A percentile compares a stretch with the other conserved stretches of the same genome.
Evolutionary conservation across 2,888 invertebrate genomes (phyloP).

Genomic region (Octodonta nipae): DNA sequence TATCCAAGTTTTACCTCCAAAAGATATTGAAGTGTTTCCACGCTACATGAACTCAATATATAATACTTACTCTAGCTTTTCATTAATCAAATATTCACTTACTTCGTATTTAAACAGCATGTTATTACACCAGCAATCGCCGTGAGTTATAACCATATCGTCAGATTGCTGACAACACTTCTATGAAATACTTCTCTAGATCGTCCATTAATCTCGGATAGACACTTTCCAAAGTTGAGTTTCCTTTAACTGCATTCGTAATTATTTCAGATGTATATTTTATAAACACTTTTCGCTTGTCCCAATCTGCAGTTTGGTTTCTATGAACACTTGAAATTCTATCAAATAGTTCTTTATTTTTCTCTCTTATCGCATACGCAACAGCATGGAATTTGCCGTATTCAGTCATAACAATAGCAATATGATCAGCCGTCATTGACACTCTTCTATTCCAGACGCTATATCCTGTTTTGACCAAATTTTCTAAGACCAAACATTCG

Average conservation of each 20-base stretch:
- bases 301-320: no score
- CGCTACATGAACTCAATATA: no score
- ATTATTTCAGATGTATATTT: background rate
- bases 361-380: slow-evolving; percentile 16
- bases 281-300: background rate
- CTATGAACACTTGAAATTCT: background rate
- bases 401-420: slow-evolving; percentile 20
- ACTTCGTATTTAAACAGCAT: slow-evolving; percentile 18
- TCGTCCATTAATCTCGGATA: background rate
- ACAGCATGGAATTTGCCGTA: slow-evolving; percentile 25
- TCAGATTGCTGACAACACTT: background rate
- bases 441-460: slow-evolving; percentile 17
- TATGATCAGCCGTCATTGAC: slow-evolving; percentile 21
- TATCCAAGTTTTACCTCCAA: no score
- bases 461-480: slow-evolving; percentile 17
- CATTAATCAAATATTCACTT: no score
- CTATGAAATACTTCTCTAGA: background rate
- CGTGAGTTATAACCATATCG: slow-evolving; percentile 16
- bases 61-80: no score
- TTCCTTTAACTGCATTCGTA: background rate
- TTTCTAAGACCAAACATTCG: slow-evolving; percentile 19
- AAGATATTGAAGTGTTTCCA: no score
- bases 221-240: background rate
- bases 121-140: slow-evolving; percentile 25
- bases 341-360: slow-evolving; percentile 8